Percentiles rank a stretch among this genome's conserved stretches.
Evolutionary conservation across 1,140 invertebrate genomes (phyloP).

Genomic region (Apocrypta bakeri): DNA sequence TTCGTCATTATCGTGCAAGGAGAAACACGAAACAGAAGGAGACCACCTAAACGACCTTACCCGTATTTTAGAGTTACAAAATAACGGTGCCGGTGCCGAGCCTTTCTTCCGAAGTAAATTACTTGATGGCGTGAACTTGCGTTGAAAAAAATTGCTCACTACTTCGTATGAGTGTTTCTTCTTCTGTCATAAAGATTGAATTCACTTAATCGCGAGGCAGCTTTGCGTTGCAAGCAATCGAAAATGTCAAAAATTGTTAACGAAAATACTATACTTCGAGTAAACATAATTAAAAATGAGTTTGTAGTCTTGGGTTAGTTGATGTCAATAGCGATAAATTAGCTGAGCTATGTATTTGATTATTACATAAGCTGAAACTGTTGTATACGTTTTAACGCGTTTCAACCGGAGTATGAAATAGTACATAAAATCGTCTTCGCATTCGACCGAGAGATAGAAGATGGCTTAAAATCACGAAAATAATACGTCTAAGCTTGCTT

Average conservation of each 20-base stretch:
- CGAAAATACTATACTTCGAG: too few relatives aligned
- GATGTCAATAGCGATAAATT: not conserved
- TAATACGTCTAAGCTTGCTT: not conserved
- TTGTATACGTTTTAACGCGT: too few relatives aligned
- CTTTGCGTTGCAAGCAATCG: too few relatives aligned
- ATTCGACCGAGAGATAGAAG: not conserved
- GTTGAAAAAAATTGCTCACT: not conserved
- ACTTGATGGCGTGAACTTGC: not conserved
- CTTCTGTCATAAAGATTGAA: not conserved
- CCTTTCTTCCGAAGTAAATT: constrained; percentile 8
- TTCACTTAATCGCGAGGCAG: too few relatives aligned
- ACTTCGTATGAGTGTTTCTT: not conserved
- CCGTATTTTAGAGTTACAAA: constrained; percentile 38
- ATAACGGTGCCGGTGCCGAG: not conserved
- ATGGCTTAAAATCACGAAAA: not conserved
- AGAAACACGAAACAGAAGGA: not conserved
- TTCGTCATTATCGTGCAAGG: not conserved
- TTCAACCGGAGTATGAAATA: too few relatives aligned
- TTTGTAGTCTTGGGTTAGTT: not conserved
- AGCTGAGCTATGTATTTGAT: not conserved
- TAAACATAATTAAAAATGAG: not conserved
- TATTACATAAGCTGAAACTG: not conserved
- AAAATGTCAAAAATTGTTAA: not conserved
- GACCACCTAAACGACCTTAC: constrained; percentile 20
- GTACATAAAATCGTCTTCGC: too few relatives aligned